Base-by-base conservation (phyloP, 2,797 vertebrate genomes). In the Myripristis jacobus region DNA sequence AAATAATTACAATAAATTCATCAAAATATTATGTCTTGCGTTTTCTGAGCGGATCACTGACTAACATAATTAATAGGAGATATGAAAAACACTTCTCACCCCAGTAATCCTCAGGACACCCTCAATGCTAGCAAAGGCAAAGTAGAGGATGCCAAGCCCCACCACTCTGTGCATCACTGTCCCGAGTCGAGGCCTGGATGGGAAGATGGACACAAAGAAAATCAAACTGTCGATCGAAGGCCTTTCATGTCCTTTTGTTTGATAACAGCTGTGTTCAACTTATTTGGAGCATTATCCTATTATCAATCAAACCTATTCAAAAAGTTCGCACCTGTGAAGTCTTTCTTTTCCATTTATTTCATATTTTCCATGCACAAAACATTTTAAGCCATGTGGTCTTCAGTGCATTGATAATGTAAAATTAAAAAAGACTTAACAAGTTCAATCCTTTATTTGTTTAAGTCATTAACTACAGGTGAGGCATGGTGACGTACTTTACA, bases 121-220 rank as follows among this genome's bases (percentile, higher is more conserved):
- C 88, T 96, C 96, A 16, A 95, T 73, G 41, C 94, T 92, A 3
- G 95, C 95, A 36, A 95, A 96, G 65, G 89, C 84, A 64, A 96
- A 93, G 89, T 96, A 96, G 9, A 96, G 94, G 19, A 95, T 69
- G 0, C 96, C 96, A 2, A 97, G 91, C 3, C 94, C 96, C 9
- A 96, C 92, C 18, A 97, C 96, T 75, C 96, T 90, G 91, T 96
- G 95, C 95, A 96, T 95, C 41, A 96, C 94, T 1, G 94, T 94
- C 22, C 96, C 96, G 4, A 97, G 80, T n/a, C 95, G 94, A 73
- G 96, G 96, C 81, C 96, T 97, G 27, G 57, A 59, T 63, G 43
- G 0, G 55, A 21, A 62, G 15, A 21, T 16, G 47, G 6, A 51
- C 2, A 41, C 0, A 4, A 27, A 44, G 31, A 31, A 3, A 31